Evolutionary conservation across 2,113 vertebrate species (phyloP), one percentile per base, ranked within the genome.

Genomic region (Nanorana parkeri): DNA sequence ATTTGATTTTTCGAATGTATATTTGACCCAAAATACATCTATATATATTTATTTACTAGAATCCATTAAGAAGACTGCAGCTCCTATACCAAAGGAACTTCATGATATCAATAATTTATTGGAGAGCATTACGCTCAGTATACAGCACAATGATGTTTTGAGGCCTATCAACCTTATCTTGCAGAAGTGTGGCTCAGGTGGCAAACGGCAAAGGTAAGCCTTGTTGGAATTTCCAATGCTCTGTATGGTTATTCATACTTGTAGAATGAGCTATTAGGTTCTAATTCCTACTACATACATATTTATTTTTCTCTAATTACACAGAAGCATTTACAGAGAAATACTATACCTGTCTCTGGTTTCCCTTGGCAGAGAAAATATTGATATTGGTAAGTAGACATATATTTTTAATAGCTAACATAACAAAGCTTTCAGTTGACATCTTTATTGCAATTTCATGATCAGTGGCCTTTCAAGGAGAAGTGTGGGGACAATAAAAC

Each of bases 251-350:
- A n/a, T n/a, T n/a, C n/a, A n/a, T n/a, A n/a, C n/a, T n/a, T n/a
- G n/a, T n/a, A n/a, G n/a, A 28, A 10, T 28, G 19, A 29, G 19
- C 23, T 47, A 17, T n/a, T 61, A 23, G 6, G 8, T 36, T 4
- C 52, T 54, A 21, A 16, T 26, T 61, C 11, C n/a, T 65, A 21
- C 21, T 65, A 26, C 63, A 65, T 13, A 26, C 29, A 2, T 65
- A 20, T 77, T 52, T 7, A 41, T 55, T 60, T 15, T 36, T 86
- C 85, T 58, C 60, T 86, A 85, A 88, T 91, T 86, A 89, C 78
- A 7, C 87, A 99, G 97, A 94, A 98, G 97, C 87, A 92, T 98
- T 89, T 99, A 99, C 69, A 95, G 97, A 91, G 97, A 99, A 90
- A 97, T 99, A 71, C 88, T 99, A 77, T 99, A 98, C 88, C 93